These are phyloP conservation scores for Enteromius argenteus DNA, from an alignment of 2,797 vertebrate genomes.

Conservation along the genomic window DNA sequence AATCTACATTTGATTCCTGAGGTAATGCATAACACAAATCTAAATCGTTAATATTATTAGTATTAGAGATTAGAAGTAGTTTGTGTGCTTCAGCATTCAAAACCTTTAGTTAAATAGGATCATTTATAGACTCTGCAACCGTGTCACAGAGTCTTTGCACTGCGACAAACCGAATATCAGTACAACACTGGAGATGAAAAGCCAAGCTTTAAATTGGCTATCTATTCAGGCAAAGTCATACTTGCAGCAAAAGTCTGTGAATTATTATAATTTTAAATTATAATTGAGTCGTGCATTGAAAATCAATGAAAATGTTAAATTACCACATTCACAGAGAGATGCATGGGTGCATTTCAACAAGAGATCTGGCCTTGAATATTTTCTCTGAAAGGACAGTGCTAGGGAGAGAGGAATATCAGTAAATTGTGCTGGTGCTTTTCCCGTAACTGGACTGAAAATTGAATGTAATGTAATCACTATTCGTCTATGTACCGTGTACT, in stretches of 20 bases:
- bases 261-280: constrained; percentile 43
- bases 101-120: neutral
- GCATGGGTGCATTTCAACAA: constrained; percentile 39
- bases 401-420: constrained; percentile 23
- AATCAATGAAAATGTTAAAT: constrained; percentile 45
- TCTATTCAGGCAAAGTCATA: constrained; percentile 38
- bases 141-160: neutral
- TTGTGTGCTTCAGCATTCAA: neutral
- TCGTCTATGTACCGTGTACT: constrained; percentile 15
- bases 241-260: constrained; percentile 13
- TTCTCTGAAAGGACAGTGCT: constrained; percentile 14
- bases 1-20: constrained; percentile 19
- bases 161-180: neutral
- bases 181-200: constrained; percentile 41
- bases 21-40: neutral
- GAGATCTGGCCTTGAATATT: constrained; percentile 7
- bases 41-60: constrained; percentile 8
- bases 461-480: constrained; percentile 50
- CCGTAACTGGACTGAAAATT: constrained; percentile 34
- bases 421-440: constrained; percentile 37
- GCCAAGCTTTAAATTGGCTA: constrained; percentile 34
- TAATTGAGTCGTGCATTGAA: constrained; percentile 41
- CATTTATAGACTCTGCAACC: neutral
- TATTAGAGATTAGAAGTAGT: neutral
- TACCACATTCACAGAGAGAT: constrained; percentile 29